Evolutionary conservation across 1,140 invertebrate genomes (phyloP).

Genomic region (Myzus persicae): DNA sequence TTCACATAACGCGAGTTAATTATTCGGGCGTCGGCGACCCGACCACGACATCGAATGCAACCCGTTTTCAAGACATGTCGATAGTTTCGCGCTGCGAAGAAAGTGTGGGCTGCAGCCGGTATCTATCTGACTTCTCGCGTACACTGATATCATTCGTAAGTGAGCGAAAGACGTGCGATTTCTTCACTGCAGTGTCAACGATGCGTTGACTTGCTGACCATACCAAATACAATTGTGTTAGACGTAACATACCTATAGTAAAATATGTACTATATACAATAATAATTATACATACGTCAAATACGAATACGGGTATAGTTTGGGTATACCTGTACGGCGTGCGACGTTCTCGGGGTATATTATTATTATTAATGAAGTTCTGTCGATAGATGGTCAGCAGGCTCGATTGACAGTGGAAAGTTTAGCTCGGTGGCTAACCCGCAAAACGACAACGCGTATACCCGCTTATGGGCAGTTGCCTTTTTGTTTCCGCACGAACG

Average conservation of each 20-base stretch:
- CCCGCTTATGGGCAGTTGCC: not conserved
- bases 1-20: slow-evolving; percentile 3
- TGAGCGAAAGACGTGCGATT: not conserved
- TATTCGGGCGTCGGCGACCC: slow-evolving; percentile 24
- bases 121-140: not conserved
- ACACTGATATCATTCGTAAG: not conserved
- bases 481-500: not conserved
- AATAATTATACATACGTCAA: no score
- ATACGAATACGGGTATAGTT: not conserved
- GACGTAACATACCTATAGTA: not conserved
- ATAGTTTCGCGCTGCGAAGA: not conserved
- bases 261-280: no score
- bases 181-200: not conserved
- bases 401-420: not conserved
- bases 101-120: not conserved
- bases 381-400: not conserved
- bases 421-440: not conserved
- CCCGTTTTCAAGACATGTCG: not conserved
- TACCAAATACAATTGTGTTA: not conserved
- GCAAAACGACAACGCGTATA: not conserved
- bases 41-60: not conserved
- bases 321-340: not conserved
- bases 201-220: not conserved
- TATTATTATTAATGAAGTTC: not conserved
- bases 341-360: not conserved